Evolutionary conservation across 92 coral and sea anemone genomes (phyloP).

Genomic region (Bergia sp.): DNA sequence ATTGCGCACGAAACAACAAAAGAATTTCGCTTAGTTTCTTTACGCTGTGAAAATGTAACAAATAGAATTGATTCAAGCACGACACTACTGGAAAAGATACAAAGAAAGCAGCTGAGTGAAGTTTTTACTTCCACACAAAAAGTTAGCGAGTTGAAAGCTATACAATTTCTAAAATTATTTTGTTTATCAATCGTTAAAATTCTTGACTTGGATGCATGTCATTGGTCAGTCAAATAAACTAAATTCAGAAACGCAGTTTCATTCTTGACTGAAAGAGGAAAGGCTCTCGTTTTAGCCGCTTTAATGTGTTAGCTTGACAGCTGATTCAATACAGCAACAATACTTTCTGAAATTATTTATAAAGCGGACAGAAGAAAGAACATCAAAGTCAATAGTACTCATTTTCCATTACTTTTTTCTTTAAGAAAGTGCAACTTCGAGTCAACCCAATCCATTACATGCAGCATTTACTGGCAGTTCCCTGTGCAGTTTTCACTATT

Average conservation of each 20-base stretch:
- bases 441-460: slow-evolving; percentile 12
- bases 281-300: slow-evolving; percentile 34
- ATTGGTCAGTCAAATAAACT: slow-evolving; percentile 9
- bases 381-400: slow-evolving; percentile 29
- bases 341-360: slow-evolving; percentile 26
- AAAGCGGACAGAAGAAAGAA: slow-evolving; percentile 38
- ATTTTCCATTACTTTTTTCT: slow-evolving; percentile 21
- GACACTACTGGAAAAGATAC: neutral
- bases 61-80: neutral
- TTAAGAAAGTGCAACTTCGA: neutral
- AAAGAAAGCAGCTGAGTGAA: neutral
- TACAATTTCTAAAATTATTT: neutral
- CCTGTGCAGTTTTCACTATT: neutral
- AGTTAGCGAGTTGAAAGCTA: neutral
- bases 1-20: neutral
- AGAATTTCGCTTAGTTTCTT: neutral
- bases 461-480: neutral
- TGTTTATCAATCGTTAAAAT: slow-evolving; percentile 4
- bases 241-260: slow-evolving; percentile 17
- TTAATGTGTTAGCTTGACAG: slow-evolving; percentile 35
- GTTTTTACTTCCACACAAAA: neutral
- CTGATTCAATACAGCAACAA: slow-evolving; percentile 34
- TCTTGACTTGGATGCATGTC: slow-evolving; percentile 4
- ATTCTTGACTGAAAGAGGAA: slow-evolving; percentile 29
- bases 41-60: neutral